These are phyloP conservation scores for Pollenia amentaria DNA, from an alignment of 2,888 invertebrate species.

Conservation along the genomic window DNA sequence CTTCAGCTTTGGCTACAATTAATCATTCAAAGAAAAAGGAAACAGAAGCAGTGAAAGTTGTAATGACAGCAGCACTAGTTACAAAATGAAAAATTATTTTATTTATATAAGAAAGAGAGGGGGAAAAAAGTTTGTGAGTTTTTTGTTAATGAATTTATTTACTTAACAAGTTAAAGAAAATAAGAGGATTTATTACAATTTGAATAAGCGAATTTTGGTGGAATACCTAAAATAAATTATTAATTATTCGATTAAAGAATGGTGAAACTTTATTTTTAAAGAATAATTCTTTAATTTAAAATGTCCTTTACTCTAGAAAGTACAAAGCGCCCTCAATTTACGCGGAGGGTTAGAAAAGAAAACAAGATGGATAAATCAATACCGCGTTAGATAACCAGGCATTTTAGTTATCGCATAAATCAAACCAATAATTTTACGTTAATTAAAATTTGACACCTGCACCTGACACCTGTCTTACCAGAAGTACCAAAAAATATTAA, in stretches of 20 bases:
- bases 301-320: neutral
- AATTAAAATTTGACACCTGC: too few relatives aligned
- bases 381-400: too few relatives aligned
- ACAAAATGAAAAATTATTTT: slow-evolving; percentile 40
- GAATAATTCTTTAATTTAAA: neutral
- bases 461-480: too few relatives aligned
- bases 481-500: too few relatives aligned
- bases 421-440: too few relatives aligned
- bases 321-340: neutral
- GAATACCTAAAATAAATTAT: neutral
- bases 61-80: slow-evolving; percentile 41
- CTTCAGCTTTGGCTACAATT: slow-evolving; percentile 30
- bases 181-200: neutral
- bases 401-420: too few relatives aligned
- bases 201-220: neutral
- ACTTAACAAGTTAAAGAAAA: slow-evolving; percentile 1
- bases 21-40: slow-evolving; percentile 35
- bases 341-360: too few relatives aligned
- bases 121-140: slow-evolving; percentile 5
- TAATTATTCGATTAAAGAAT: neutral
- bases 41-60: slow-evolving; percentile 4
- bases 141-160: slow-evolving; percentile 31
- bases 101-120: neutral
- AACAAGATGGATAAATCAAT: too few relatives aligned
- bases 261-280: neutral